Evolutionary conservation across 64 coral and sea anemone species (phyloP).

Genomic region (Anthopleura sola): DNA sequence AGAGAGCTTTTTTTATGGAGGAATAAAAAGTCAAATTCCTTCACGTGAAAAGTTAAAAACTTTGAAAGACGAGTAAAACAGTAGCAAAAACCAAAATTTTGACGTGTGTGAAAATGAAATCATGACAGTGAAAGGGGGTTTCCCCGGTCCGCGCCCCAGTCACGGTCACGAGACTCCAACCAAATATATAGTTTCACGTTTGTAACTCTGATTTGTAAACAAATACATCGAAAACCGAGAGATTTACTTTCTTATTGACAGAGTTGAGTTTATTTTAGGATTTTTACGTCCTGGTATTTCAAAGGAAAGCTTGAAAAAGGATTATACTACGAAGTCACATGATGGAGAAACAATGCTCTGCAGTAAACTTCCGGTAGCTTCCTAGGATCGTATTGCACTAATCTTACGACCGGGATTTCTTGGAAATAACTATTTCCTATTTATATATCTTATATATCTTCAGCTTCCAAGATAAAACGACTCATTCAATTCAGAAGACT

Average conservation of each 20-base stretch:
- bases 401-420: neutral
- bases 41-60: too few relatives aligned
- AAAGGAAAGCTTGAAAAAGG: neutral
- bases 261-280: neutral
- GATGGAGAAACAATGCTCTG: neutral
- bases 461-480: neutral
- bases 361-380: neutral
- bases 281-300: neutral
- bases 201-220: neutral
- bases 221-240: neutral
- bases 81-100: too few relatives aligned
- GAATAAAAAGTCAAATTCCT: too few relatives aligned
- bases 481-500: neutral
- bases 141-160: neutral
- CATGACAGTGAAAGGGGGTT: neutral
- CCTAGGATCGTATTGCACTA: neutral
- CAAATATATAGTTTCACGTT: neutral
- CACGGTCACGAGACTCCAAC: neutral
- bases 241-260: neutral
- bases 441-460: neutral
- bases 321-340: too few relatives aligned
- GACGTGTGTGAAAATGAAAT: too few relatives aligned
- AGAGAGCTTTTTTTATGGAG: too few relatives aligned
- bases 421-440: neutral
- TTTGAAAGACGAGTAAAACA: too few relatives aligned